Conservation (phyloP, 1,140 invertebrate species). For the Drosophila triauraria region DNA sequence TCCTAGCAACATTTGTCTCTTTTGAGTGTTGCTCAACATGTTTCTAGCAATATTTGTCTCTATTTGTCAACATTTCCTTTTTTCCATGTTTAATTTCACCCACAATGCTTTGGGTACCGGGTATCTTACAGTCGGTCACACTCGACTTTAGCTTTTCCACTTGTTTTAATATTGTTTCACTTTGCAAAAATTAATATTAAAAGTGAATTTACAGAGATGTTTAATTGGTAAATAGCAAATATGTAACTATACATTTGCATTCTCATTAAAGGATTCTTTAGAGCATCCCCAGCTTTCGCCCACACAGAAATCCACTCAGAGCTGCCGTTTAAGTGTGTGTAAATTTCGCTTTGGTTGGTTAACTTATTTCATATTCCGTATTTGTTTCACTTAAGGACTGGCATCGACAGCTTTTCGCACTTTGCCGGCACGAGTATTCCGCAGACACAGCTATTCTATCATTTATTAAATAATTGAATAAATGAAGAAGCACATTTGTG, state of each 20-base stretch:
- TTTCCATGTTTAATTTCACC: too few relatives aligned
- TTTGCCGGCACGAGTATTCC: conserved; percentile 26
- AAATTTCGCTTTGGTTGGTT: conserved; percentile 7
- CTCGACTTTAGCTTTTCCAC: too few relatives aligned
- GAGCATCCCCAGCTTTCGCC: neutral
- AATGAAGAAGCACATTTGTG: conserved; percentile 44
- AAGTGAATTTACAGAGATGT: too few relatives aligned
- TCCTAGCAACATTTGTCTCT: too few relatives aligned
- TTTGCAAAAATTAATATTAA: too few relatives aligned
- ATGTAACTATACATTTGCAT: neutral
- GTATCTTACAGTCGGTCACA: too few relatives aligned
- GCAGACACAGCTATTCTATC: conserved; percentile 55
- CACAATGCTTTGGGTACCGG: too few relatives aligned
- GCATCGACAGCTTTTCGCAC: conserved; percentile 58
- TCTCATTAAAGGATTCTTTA: neutral
- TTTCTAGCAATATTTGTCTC: too few relatives aligned
- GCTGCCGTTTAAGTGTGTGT: neutral
- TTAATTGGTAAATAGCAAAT: too few relatives aligned
- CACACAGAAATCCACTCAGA: neutral
- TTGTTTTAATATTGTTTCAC: too few relatives aligned
- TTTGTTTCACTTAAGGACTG: conserved; percentile 39
- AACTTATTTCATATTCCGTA: conserved; percentile 21
- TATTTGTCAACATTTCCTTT: too few relatives aligned
- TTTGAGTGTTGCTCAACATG: too few relatives aligned
- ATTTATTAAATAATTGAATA: conserved; percentile 78